Percentiles rank a stretch among this genome's conserved stretches.
These are phyloP conservation scores for Pomacea canaliculata DNA, from an alignment of 2,888 invertebrate species.

Conservation along the genomic window DNA sequence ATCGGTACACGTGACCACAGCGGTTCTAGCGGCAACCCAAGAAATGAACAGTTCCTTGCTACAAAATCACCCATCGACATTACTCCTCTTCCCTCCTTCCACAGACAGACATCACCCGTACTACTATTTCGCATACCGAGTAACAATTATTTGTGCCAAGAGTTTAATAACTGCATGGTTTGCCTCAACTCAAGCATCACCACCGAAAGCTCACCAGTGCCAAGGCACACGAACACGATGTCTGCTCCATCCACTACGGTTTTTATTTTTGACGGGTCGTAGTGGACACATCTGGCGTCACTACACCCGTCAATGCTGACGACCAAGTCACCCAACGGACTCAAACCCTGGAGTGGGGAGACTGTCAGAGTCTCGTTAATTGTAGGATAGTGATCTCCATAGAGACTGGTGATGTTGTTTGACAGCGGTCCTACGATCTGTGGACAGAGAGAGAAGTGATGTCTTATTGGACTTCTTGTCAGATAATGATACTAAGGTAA, in stretches of 20 bases:
- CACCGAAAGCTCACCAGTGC: conserved; percentile 47
- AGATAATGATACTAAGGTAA: no score
- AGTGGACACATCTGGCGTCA: conserved; percentile 50
- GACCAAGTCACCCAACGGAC: conserved; percentile 38
- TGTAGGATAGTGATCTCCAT: conserved; percentile 60
- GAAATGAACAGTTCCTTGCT: no score
- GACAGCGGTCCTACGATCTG: conserved; percentile 67
- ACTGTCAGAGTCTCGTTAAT: conserved; percentile 46
- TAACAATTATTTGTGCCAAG: no score
- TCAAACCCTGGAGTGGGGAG: conserved; percentile 55
- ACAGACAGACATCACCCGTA: no score
- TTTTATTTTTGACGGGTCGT: conserved; percentile 40
- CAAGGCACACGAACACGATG: conserved; percentile 59
- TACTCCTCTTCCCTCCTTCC: no score
- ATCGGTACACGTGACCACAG: no score
- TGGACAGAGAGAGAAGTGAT: background rate
- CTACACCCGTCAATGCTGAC: conserved; percentile 50
- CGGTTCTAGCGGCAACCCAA: no score
- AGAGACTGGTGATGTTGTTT: conserved; percentile 52
- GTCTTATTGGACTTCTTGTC: background rate
- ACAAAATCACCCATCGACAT: no score
- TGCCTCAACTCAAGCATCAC: background rate
- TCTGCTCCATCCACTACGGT: conserved; percentile 45
- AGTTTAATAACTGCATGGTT: no score
- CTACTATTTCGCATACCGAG: no score